Conservation (phyloP, 2,888 invertebrate species). For the Chorisops tibialis region DNA sequence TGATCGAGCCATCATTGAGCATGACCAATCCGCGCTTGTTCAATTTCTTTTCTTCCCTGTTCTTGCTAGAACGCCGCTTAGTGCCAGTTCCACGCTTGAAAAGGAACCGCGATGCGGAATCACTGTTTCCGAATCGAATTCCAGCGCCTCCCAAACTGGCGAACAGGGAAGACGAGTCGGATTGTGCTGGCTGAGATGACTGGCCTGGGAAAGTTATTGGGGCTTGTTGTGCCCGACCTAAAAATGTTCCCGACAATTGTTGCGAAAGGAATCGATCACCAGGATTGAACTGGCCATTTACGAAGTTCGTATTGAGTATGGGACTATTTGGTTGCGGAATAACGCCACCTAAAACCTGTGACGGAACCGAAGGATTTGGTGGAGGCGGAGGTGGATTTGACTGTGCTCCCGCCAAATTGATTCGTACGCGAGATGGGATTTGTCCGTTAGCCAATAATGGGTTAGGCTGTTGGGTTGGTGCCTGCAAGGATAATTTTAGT, state of each 20-base stretch:
- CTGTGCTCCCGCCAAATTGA: slow-evolving; percentile 53
- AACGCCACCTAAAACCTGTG: slow-evolving; percentile 27
- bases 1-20: slow-evolving; percentile 64
- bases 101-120: slow-evolving; percentile 16
- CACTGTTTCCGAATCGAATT: slow-evolving; percentile 59
- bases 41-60: slow-evolving; percentile 52
- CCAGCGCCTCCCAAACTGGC: slow-evolving; percentile 53
- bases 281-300: slow-evolving; percentile 63
- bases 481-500: no score
- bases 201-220: slow-evolving; percentile 40
- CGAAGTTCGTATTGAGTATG: slow-evolving; percentile 54
- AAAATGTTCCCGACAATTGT: slow-evolving; percentile 50
- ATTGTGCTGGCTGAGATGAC: slow-evolving; percentile 29
- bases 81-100: slow-evolving; percentile 42
- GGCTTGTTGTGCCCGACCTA: slow-evolving; percentile 29
- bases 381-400: slow-evolving; percentile 40
- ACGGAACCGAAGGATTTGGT: slow-evolving; percentile 18
- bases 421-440: slow-evolving; percentile 56
- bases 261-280: slow-evolving; percentile 58
- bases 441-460: slow-evolving; percentile 61
- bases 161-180: slow-evolving; percentile 9
- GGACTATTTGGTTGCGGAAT: slow-evolving; percentile 35
- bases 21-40: slow-evolving; percentile 65
- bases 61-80: slow-evolving; percentile 36
- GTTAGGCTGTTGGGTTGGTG: slow-evolving; percentile 55